These are phyloP conservation scores for Dicranocentrus wangi DNA, from an alignment of 2,888 invertebrate species.

Conservation along the genomic window DNA sequence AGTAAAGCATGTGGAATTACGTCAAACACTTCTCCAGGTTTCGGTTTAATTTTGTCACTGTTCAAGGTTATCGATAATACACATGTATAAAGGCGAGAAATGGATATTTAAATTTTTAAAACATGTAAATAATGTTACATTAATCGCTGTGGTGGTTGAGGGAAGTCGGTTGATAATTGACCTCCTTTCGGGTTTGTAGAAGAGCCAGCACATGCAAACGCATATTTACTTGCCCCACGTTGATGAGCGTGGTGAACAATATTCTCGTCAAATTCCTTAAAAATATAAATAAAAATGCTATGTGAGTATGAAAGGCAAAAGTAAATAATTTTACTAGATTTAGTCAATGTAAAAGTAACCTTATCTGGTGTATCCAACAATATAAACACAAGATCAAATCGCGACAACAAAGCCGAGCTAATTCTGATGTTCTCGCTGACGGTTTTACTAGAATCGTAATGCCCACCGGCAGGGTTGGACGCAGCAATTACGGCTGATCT, in stretches of 20 bases:
- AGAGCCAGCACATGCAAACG: too few relatives aligned
- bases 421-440: slow-evolving; percentile 92
- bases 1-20: slow-evolving; percentile 84
- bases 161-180: not conserved
- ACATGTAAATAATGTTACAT: too few relatives aligned
- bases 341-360: too few relatives aligned
- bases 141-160: not conserved
- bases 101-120: too few relatives aligned
- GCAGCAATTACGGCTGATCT: slow-evolving; percentile 85
- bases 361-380: slow-evolving; percentile 90
- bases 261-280: slow-evolving; percentile 66
- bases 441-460: slow-evolving; percentile 90
- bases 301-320: too few relatives aligned
- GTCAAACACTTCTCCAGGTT: slow-evolving; percentile 81
- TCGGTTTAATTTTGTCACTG: slow-evolving; percentile 80
- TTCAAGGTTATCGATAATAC: too few relatives aligned
- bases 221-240: too few relatives aligned
- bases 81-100: too few relatives aligned
- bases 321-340: too few relatives aligned
- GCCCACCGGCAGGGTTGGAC: slow-evolving; percentile 92
- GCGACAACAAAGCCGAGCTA: slow-evolving; percentile 87
- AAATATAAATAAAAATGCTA: too few relatives aligned
- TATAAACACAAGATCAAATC: slow-evolving; percentile 95
- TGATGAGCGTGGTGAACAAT: slow-evolving; percentile 66
- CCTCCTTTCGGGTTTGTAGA: too few relatives aligned